These are phyloP conservation scores for Styela clava DNA, from an alignment of 23 tunicate species.

Conservation along the genomic window DNA sequence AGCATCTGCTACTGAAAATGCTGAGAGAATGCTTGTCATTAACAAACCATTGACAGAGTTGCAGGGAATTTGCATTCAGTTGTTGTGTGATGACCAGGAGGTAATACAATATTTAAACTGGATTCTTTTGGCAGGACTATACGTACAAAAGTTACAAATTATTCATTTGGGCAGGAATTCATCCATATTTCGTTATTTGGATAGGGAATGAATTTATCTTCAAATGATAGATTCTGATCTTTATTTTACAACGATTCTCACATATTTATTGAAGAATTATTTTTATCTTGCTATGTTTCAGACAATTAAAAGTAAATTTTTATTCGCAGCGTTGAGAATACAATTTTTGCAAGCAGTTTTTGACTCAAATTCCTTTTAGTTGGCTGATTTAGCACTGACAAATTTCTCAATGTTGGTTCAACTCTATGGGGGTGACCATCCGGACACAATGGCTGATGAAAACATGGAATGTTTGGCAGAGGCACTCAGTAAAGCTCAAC, in stretches of 20 bases:
- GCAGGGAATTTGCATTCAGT: slow-evolving; percentile 61
- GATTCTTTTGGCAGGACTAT: neutral
- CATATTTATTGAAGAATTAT: too few species aligned
- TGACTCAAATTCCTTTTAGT: too few species aligned
- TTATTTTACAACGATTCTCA: too few species aligned
- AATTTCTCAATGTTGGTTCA: slow-evolving; percentile 84
- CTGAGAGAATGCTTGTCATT: slow-evolving; percentile 65
- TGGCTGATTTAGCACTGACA: slow-evolving; percentile 68
- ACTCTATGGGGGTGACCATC: slow-evolving; percentile 92
- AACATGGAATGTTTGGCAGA: slow-evolving; percentile 80
- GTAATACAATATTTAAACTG: too few species aligned
- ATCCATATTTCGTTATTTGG: neutral
- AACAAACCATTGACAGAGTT: slow-evolving; percentile 92
- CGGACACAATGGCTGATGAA: slow-evolving; percentile 67
- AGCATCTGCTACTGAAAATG: slow-evolving; percentile 58
- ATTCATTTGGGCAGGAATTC: neutral
- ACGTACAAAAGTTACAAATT: too few species aligned
- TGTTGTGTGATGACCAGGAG: slow-evolving; percentile 85
- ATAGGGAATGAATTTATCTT: too few species aligned
- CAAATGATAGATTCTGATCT: too few species aligned
- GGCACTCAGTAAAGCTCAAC: slow-evolving; percentile 37
- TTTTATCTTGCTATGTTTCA: too few species aligned
- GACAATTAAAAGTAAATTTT: too few species aligned
- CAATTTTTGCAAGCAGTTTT: too few species aligned
- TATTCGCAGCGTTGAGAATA: too few species aligned